These are phyloP conservation scores for Hippocampus comes DNA, from an alignment of 2,113 vertebrate genomes.

Conservation along the genomic window DNA sequence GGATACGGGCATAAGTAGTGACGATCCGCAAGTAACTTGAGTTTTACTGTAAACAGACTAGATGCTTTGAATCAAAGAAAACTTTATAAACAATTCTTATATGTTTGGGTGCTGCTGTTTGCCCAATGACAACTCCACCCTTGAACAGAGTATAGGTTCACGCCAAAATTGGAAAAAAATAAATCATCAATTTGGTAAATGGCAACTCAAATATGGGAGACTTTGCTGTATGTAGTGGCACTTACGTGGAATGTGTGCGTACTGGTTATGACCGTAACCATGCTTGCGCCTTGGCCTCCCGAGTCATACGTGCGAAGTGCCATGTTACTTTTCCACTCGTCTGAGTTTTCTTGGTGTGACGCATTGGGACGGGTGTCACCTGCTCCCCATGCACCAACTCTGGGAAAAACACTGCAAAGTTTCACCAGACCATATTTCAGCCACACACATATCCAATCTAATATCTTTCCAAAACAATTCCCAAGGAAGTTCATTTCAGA, in stretches of 20 bases:
- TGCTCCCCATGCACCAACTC: not conserved
- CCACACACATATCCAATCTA: slow-evolving; percentile 45
- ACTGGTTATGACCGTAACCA: slow-evolving; percentile 68
- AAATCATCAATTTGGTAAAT: too few species aligned
- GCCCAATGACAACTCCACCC: too few species aligned
- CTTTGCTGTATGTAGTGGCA: slow-evolving; percentile 4
- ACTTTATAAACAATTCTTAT: not conserved
- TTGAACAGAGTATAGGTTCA: too few species aligned
- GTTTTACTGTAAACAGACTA: too few species aligned
- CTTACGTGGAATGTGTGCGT: slow-evolving; percentile 68
- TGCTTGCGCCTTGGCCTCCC: slow-evolving; percentile 34
- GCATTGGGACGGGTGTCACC: not conserved
- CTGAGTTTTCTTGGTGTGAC: slow-evolving; percentile 7
- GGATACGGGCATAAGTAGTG: too few species aligned
- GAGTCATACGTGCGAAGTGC: slow-evolving; percentile 53
- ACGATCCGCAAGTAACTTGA: too few species aligned
- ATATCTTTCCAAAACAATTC: slow-evolving; percentile 20
- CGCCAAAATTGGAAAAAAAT: too few species aligned
- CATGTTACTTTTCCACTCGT: slow-evolving; percentile 60
- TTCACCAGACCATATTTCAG: slow-evolving; percentile 24
- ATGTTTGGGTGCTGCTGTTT: too few species aligned
- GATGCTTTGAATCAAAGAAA: not conserved
- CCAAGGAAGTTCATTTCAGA: slow-evolving; percentile 35
- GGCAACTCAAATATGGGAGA: not conserved
- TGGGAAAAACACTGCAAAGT: slow-evolving; percentile 33